Evolutionary conservation across 53 echinoderm and acorn worm species (phyloP).

Genomic region (Paracentrotus lividus): DNA sequence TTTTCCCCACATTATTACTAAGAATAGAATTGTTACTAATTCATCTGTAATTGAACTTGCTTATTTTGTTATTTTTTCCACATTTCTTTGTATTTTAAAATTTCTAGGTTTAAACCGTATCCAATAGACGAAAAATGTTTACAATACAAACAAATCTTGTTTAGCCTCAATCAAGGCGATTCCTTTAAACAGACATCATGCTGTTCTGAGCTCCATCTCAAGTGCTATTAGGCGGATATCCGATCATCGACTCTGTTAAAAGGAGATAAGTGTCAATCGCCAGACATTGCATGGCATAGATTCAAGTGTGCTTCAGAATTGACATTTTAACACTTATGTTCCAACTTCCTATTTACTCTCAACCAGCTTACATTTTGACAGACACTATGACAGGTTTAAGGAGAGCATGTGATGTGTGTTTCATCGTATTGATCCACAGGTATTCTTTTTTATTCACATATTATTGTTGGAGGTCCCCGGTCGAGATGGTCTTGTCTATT

Average conservation of each 20-base stretch:
- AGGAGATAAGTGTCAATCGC: conserved; percentile 23
- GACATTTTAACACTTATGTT: conserved; percentile 50
- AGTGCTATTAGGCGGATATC: conserved; percentile 31
- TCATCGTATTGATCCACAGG: neutral
- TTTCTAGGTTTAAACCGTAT: neutral
- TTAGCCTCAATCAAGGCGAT: too few species aligned
- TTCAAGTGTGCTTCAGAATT: conserved; percentile 48
- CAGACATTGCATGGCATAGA: neutral
- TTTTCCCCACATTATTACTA: too few species aligned
- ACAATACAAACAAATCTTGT: too few species aligned
- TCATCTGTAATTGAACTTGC: too few species aligned
- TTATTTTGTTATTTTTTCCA: too few species aligned
- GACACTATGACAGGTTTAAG: neutral
- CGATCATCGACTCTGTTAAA: neutral
- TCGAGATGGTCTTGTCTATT: neutral
- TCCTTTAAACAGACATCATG: conserved; percentile 28
- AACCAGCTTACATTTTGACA: neutral
- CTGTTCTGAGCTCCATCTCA: conserved; percentile 14
- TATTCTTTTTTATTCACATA: neutral
- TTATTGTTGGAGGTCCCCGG: neutral
- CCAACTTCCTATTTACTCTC: neutral
- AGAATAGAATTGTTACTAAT: too few species aligned
- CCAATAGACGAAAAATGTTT: too few species aligned
- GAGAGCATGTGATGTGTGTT: neutral
- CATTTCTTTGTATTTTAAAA: neutral